Evolutionary conservation across 37 sponge, comb jelly and placozoan species (phyloP).

Genomic region (Diacarnus erythraeanus): DNA sequence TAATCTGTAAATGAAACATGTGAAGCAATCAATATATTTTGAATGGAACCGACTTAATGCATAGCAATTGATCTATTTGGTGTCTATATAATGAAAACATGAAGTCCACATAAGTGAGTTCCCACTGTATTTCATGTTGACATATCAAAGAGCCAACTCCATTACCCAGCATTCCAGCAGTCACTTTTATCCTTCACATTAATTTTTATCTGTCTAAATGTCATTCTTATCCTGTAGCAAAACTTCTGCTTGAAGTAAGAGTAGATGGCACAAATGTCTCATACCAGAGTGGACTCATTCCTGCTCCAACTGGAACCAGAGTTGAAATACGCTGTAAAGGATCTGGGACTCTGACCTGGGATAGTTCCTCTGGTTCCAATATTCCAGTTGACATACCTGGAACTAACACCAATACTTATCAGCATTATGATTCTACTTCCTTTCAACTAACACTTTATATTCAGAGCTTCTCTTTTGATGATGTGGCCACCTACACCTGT

Average conservation of each 20-base stretch:
- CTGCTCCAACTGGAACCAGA: neutral
- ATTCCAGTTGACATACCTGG: neutral
- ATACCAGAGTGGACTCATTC: neutral
- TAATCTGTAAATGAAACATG: no score
- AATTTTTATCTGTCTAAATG: neutral
- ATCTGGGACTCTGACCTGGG: slow-evolving; percentile 2
- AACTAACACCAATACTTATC: neutral
- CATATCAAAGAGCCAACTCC: no score
- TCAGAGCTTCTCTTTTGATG: neutral
- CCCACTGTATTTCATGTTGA: no score
- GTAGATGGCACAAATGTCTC: neutral
- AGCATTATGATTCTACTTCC: neutral
- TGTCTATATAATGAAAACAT: no score
- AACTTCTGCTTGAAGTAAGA: neutral
- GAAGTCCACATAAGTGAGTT: no score
- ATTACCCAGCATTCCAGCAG: no score
- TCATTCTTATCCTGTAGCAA: neutral
- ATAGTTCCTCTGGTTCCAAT: neutral
- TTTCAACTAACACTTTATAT: neutral
- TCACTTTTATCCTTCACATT: neutral
- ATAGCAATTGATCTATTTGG: no score
- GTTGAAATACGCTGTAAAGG: neutral
- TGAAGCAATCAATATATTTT: no score
- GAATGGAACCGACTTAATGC: no score
- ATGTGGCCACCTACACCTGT: neutral